phyloP scores from a whole-genome alignment of 1,140 invertebrate species.

The Yoshiicerus persimilis region DNA sequence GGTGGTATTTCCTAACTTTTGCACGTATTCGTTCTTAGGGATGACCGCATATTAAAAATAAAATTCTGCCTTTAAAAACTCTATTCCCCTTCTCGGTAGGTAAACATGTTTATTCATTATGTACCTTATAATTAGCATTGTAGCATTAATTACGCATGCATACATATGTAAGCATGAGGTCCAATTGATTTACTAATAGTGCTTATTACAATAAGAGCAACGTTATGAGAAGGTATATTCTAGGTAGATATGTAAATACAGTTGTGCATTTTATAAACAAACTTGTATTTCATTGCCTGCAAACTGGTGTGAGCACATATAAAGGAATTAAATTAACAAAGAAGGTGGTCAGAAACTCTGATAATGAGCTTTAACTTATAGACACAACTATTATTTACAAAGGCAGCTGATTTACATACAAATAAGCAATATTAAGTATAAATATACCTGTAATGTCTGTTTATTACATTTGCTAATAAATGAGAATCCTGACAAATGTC shows the following conservation, averaged over 20 bases:
- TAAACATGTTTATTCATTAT: not conserved
- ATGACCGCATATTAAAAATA: too few species aligned
- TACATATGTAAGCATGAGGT: not conserved
- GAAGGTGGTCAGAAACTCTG: not conserved
- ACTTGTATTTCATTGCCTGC: not conserved
- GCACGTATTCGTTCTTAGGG: too few species aligned
- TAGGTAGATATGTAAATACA: not conserved
- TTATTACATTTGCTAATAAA: not conserved
- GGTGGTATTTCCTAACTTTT: too few species aligned
- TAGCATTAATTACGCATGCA: not conserved
- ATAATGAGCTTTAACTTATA: not conserved
- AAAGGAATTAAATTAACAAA: not conserved
- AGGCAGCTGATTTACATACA: not conserved
- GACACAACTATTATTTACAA: not conserved
- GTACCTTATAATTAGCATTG: not conserved
- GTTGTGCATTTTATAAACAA: not conserved
- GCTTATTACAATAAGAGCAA: not conserved
- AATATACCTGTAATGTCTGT: not conserved
- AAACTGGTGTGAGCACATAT: not conserved
- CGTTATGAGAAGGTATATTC: not conserved
- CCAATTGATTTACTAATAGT: not conserved
- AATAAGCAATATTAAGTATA: not conserved
- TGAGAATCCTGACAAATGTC: not conserved
- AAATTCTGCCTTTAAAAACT: not conserved
- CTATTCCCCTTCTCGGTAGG: not conserved